Percentiles rank a stretch among this genome's conserved stretches.
Conservation (phyloP, 2,888 invertebrate species). For the Cataglyphis rosenhaueri region DNA sequence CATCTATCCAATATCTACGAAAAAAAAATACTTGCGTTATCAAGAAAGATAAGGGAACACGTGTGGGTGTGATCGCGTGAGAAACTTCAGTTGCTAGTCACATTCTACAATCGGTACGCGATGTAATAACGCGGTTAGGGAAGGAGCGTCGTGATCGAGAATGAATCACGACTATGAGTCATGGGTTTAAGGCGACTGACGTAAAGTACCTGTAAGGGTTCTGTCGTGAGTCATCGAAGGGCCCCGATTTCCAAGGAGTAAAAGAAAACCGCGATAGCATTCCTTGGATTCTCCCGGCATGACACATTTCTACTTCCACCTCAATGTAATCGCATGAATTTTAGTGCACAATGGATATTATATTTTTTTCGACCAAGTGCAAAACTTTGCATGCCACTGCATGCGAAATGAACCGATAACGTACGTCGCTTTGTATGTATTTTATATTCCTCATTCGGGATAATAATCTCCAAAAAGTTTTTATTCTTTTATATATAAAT, state of each 20-base stretch:
- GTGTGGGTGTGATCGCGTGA: constrained; percentile 30
- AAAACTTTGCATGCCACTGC: constrained; percentile 8
- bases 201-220: constrained; percentile 70
- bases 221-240: constrained; percentile 74
- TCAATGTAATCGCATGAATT: not conserved
- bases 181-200: constrained; percentile 55
- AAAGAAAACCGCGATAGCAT: constrained; percentile 68
- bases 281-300: constrained; percentile 64
- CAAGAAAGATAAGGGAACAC: constrained; percentile 30
- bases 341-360: constrained; percentile 64
- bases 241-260: constrained; percentile 69
- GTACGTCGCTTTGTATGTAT: not conserved
- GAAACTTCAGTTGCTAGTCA: constrained; percentile 28
- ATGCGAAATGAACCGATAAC: not conserved
- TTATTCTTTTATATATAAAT: not conserved
- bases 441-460: not conserved
- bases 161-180: constrained; percentile 78
- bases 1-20: constrained; percentile 9
- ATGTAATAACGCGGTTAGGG: constrained; percentile 18
- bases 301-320: not conserved
- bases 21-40: constrained; percentile 27
- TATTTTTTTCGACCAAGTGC: constrained; percentile 61
- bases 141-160: constrained; percentile 53
- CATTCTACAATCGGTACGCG: not conserved
- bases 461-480: not conserved